phyloP scores from a whole-genome alignment of 2,888 invertebrate genomes.

The Adela reaumurella region DNA sequence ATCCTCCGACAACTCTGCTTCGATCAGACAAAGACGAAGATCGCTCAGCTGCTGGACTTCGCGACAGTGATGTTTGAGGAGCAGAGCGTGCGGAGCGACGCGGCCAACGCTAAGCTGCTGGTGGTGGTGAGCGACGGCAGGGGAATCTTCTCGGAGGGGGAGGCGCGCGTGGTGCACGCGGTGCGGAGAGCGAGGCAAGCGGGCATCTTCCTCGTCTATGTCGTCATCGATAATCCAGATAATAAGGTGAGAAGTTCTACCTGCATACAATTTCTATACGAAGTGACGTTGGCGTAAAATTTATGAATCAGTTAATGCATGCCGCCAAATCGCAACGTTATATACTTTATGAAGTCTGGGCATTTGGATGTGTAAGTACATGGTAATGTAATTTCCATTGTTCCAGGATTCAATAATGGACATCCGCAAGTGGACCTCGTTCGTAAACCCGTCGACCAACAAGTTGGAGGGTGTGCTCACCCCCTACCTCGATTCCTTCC shows the following conservation, averaged over 20 bases:
- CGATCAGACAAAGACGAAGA: conserved; percentile 83
- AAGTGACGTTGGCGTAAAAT: no score
- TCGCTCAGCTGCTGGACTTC: conserved; percentile 79
- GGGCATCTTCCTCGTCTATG: conserved; percentile 90
- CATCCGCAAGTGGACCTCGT: conserved; percentile 65
- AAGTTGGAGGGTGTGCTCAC: conserved; percentile 61
- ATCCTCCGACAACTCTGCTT: conserved; percentile 81
- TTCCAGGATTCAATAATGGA: conserved; percentile 87
- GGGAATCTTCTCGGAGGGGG: conserved; percentile 87
- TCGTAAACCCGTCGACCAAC: conserved; percentile 58
- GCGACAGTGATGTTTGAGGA: conserved; percentile 63
- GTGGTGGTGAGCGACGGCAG: conserved; percentile 94
- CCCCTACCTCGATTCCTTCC: conserved; percentile 92
- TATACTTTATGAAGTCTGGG: no score
- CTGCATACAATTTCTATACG: no score
- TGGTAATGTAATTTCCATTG: conserved; percentile 6
- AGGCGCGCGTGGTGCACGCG: conserved; percentile 68
- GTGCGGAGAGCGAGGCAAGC: conserved; percentile 76
- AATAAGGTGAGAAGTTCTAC: conserved; percentile 75
- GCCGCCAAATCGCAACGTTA: no score
- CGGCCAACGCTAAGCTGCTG: conserved; percentile 75
- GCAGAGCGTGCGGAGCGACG: conserved; percentile 42
- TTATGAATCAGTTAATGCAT: no score
- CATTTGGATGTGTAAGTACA: no score
- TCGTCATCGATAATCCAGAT: conserved; percentile 91